Conservation (phyloP, 1,140 invertebrate species). For the Penaeus japonicus region DNA sequence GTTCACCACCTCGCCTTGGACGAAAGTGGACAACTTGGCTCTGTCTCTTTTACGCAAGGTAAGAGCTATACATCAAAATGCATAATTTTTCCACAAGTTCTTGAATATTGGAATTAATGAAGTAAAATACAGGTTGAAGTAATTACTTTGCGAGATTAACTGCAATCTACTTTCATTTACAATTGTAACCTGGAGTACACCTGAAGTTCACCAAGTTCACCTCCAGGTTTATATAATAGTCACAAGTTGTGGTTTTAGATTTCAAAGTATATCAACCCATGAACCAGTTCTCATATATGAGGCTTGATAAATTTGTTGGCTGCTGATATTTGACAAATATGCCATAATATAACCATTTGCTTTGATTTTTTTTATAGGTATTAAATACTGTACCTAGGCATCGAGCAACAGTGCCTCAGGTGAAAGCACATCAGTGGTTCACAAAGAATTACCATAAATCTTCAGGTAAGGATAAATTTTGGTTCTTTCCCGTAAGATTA, state of each 20-base stretch:
- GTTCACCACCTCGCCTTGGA: conserved; percentile 76
- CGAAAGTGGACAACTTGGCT: conserved; percentile 78
- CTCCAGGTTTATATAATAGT: background rate
- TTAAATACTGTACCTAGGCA: conserved; percentile 69
- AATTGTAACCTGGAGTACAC: no score
- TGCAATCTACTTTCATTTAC: no score
- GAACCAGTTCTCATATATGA: no score
- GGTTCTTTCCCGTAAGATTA: background rate
- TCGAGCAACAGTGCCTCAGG: conserved; percentile 74
- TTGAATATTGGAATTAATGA: no score
- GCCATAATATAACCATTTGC: background rate
- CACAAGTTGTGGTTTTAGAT: no score
- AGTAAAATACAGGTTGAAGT: no score
- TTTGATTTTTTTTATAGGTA: conserved; percentile 14
- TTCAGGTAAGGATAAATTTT: conserved; percentile 28
- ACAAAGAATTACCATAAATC: conserved; percentile 68
- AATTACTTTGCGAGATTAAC: no score
- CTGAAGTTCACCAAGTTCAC: no score
- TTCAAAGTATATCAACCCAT: no score
- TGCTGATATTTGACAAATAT: background rate
- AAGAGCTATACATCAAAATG: conserved; percentile 68
- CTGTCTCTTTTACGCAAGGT: conserved; percentile 80
- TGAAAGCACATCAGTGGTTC: conserved; percentile 82
- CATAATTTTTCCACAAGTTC: no score
- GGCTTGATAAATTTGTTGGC: no score